Percentiles rank a stretch among this genome's conserved stretches.
These are phyloP conservation scores for Aphelinus atriplicis DNA, from an alignment of 1,140 invertebrate species.

Conservation along the genomic window DNA sequence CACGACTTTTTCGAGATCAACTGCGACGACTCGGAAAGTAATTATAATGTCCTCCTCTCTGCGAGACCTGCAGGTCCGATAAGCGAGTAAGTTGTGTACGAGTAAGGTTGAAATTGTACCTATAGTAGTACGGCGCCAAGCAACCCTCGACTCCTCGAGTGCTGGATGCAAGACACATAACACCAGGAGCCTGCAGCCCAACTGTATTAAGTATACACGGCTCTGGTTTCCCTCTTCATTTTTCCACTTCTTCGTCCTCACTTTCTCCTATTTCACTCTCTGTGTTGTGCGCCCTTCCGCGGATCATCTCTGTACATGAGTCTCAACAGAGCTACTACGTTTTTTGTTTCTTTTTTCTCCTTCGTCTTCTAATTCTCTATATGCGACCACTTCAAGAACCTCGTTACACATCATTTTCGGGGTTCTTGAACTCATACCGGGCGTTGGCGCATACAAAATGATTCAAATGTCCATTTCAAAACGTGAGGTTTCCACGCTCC, in stretches of 20 bases:
- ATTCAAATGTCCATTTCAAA: too few species aligned
- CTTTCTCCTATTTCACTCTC: neutral
- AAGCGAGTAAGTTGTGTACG: too few species aligned
- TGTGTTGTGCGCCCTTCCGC: neutral
- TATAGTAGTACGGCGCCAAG: conserved; percentile 3
- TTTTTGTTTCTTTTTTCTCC: neutral
- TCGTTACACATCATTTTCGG: too few species aligned
- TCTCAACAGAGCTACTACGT: neutral
- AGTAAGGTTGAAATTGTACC: too few species aligned
- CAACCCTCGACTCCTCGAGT: conserved; percentile 12
- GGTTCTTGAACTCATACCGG: too few species aligned
- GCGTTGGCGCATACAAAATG: too few species aligned
- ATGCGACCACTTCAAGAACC: neutral
- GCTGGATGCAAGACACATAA: neutral
- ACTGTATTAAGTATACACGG: neutral
- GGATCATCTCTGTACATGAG: conserved; percentile 5
- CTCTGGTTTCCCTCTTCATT: conserved; percentile 34
- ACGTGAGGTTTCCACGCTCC: too few species aligned
- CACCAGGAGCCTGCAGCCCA: conserved; percentile 3
- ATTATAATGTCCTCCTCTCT: too few species aligned
- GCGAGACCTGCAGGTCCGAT: too few species aligned
- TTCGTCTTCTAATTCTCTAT: neutral
- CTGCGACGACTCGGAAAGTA: too few species aligned
- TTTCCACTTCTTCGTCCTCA: conserved; percentile 9
- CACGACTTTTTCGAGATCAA: too few species aligned